A percentile compares a stretch with the other conserved stretches of the same genome.
These are phyloP conservation scores for Drosophila takahashii DNA, from an alignment of 1,140 invertebrate genomes.

Conservation along the genomic window DNA sequence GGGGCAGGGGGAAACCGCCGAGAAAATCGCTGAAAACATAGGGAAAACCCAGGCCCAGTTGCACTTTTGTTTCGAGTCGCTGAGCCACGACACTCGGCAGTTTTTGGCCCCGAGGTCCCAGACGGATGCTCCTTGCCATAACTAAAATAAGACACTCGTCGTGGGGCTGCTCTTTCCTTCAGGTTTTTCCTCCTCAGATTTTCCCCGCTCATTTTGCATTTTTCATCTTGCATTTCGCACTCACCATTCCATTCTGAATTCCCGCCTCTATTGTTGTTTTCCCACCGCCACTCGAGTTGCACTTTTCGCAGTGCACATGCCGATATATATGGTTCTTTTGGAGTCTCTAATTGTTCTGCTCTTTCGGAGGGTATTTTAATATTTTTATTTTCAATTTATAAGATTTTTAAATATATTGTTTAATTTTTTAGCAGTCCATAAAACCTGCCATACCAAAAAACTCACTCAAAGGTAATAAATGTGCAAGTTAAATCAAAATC, in stretches of 20 bases:
- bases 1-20: neutral
- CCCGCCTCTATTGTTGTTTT: slow-evolving; percentile 38
- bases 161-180: slow-evolving; percentile 16
- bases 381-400: too few species aligned
- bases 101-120: slow-evolving; percentile 34
- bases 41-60: slow-evolving; percentile 15
- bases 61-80: slow-evolving; percentile 76
- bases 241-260: slow-evolving; percentile 20
- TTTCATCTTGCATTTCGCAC: slow-evolving; percentile 11
- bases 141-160: slow-evolving; percentile 71
- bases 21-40: neutral
- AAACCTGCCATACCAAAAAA: too few species aligned
- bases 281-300: slow-evolving; percentile 29
- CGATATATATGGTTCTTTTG: slow-evolving; percentile 15
- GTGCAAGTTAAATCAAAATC: too few species aligned
- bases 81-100: slow-evolving; percentile 54
- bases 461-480: too few species aligned
- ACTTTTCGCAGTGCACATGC: slow-evolving; percentile 30
- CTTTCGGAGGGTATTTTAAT: neutral
- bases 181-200: neutral
- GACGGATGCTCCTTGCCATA: slow-evolving; percentile 57
- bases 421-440: too few species aligned
- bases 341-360: slow-evolving; percentile 15
- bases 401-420: too few species aligned
- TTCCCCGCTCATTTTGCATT: slow-evolving; percentile 6